Base-by-base conservation (phyloP, 2,888 invertebrate genomes). In the Drosophila colorata region DNA sequence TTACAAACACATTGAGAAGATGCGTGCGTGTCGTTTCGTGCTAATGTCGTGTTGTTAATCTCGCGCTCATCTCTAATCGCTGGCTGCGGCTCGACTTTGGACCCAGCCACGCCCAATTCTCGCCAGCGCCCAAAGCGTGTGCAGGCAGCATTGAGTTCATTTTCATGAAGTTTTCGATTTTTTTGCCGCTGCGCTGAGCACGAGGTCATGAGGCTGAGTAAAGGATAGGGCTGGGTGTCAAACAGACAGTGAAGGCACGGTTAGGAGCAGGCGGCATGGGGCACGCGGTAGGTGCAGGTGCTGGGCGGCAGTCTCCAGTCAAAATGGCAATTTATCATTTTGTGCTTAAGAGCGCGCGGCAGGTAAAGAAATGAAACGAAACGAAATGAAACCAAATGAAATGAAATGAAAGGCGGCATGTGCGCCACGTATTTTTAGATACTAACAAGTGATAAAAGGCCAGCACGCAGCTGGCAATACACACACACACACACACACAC, bases 291-390 rank as follows among this genome's bases (percentile, higher is more conserved):
- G 31, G n/a, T 16, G 60, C 13, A 20, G n/a, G 20, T 28, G 2
- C 18, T 31, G 55, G 61, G 55, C 65, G 78, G 77, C 67, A 66
- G 69, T 33, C 80, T 37, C 78, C 85, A 86, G 89, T 83, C 80
- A 90, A 88, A 90, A 86, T 81, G 79, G 87, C 86, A 90, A 90
- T 90, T 90, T 90, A 90, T 90, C 88, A 88, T 84, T 80, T 87
- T 82, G 84, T 85, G 79, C 84, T 83, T 76, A 85, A 87, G 69
- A 87, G 69, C 60, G 75, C 52, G 66, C 41, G 64, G 80, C 86
- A 82, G 83, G 86, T 78, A 72, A 74, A 61, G 57, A 69, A 75
- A 67, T 37, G 60, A 70, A 53, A 69, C 56, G 57, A 61, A 74
- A 73, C 46, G 60, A 53, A 74, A 69, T 28, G 40, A 72, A 78